phyloP scores from a whole-genome alignment of 2,797 vertebrate species.

The Anas georgica region DNA sequence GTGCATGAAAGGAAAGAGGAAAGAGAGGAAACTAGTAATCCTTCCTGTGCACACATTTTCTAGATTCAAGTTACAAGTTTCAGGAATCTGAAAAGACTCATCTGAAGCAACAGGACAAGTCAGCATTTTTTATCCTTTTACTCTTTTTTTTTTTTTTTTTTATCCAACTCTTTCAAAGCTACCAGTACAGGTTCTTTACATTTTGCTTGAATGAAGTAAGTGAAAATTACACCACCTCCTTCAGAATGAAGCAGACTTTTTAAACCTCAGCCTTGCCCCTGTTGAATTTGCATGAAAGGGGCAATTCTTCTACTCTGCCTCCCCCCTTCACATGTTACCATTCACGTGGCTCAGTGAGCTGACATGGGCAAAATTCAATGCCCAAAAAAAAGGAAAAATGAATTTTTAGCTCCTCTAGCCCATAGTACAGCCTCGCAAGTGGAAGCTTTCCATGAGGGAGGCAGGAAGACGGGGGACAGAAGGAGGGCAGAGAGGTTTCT shows the following conservation, averaged over 20 bases:
- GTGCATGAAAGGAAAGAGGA: neutral
- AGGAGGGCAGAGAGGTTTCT: neutral
- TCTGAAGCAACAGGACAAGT: neutral
- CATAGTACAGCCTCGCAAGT: neutral
- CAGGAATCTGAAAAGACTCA: neutral
- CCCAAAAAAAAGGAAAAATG: neutral
- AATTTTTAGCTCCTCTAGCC: neutral
- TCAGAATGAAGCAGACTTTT: neutral
- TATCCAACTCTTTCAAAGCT: neutral
- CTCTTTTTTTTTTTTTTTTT: neutral
- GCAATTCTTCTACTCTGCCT: neutral
- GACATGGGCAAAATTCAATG: neutral
- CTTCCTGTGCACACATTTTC: conserved; percentile 20
- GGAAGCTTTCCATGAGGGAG: neutral
- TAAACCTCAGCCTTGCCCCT: neutral
- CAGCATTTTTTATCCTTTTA: neutral
- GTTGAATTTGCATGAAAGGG: neutral
- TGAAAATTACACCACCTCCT: neutral
- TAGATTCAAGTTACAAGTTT: conserved; percentile 25
- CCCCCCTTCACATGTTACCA: neutral
- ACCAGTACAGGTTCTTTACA: neutral
- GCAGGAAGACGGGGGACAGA: neutral
- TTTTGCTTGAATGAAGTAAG: neutral
- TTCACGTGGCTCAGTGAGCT: rapidly evolving
- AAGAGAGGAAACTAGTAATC: conserved; percentile 32